Base-by-base conservation (phyloP, 2,113 vertebrate genomes). In the Archocentrus centrarchus region DNA sequence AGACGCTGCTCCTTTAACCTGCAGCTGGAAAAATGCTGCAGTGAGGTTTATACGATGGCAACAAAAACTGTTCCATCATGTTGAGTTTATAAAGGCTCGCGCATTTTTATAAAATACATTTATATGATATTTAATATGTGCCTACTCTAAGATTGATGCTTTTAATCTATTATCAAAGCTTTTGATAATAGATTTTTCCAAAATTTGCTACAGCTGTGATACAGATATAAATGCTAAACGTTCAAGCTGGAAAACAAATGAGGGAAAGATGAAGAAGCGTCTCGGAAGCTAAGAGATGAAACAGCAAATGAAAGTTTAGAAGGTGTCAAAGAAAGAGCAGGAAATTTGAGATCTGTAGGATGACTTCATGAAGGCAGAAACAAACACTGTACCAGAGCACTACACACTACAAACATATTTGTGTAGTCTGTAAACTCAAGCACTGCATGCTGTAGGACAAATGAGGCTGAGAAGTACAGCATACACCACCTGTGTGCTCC, bases 1-100 rank as follows among this genome's bases (percentile, higher is more conserved):
- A 92, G 80, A 89, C 75, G 85, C 88, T 75, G 81, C 75, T 90
- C 32, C 57, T 86, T 84, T 77, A 50, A 83, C 81, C 84, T 85
- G 73, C 80, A 88, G 85, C 85, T 87, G 4, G 0, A 44, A 68
- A 77, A 89, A 83, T 87, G 88, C 77, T 86, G 89, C 86, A 73
- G 68, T 14, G 44, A 32, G 66, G 27, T 73, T 27, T 1, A 1
- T 53, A 53, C 24, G 30, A 17, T 18, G 18, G 50, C 66, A 73
- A 50, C 22, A 50, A 50, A 50, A 70, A 11, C 5, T 0, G 18
- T 70, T 70, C 15, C 47, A 11, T 50, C 41, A 70, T 3, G 2
- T 15, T 30, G 41, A 44, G 64, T 30, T 70, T 50, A 30, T 20
- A 30, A 70, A 7, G 15, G 15, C 20, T 50, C 18, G 18, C 2